These are phyloP conservation scores for Microtus montanus DNA, from an alignment of 2,113 vertebrate species.

Conservation along the genomic window DNA sequence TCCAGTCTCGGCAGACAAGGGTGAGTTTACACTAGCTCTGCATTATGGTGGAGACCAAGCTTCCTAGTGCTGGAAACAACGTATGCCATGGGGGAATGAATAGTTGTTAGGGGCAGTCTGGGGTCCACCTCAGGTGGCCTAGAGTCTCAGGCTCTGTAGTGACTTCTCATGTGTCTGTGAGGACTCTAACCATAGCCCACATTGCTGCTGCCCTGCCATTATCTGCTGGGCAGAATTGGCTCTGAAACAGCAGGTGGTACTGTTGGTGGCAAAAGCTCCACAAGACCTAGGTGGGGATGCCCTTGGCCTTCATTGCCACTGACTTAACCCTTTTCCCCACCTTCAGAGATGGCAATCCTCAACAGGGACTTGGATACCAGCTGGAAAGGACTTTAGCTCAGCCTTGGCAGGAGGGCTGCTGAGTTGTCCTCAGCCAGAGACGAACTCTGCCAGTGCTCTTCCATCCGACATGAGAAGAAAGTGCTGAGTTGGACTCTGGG, in stretches of 20 bases:
- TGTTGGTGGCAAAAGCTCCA: not conserved
- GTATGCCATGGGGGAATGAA: not conserved
- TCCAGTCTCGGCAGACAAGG: not conserved
- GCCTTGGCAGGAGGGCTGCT: not conserved
- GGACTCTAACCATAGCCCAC: not conserved
- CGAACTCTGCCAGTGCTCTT: accelerated
- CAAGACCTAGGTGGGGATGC: too few species aligned
- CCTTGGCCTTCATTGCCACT: not conserved
- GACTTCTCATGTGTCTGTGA: not conserved
- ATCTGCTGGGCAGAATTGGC: not conserved
- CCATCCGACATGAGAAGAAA: too few species aligned
- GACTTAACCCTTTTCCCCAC: too few species aligned
- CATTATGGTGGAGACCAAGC: not conserved
- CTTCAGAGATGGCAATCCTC: not conserved
- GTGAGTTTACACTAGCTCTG: not conserved
- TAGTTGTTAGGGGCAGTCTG: too few species aligned
- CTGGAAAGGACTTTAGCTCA: not conserved
- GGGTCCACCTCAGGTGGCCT: not conserved
- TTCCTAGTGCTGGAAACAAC: not conserved
- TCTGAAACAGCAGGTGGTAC: not conserved
- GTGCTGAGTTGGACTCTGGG: not conserved
- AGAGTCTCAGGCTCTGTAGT: not conserved
- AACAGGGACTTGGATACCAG: not conserved
- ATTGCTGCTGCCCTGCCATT: too few species aligned
- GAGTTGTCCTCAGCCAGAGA: not conserved